Base-by-base conservation (phyloP, 23 tunicate genomes). In the Diplosoma virens region DNA sequence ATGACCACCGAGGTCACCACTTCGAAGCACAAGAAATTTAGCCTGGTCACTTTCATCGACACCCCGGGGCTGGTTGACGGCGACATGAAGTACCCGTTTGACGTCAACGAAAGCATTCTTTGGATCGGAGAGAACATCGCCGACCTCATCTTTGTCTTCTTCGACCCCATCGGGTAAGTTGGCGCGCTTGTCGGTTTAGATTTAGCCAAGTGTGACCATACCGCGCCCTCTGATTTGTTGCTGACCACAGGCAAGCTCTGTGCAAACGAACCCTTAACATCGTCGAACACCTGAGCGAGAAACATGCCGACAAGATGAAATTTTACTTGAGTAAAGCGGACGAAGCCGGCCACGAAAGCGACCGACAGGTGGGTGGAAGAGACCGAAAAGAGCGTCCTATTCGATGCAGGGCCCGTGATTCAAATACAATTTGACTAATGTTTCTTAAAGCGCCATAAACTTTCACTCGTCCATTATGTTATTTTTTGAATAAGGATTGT, bases 81-180 rank as follows among this genome's bases (percentile, higher is more conserved):
- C 0, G 98, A 93, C 74, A 93, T 93, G 98, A 93, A 93, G 58
- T 93, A 93, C 73, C 98, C 98, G 20, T 93, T 93, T 33, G 94
- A 93, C 73, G 98, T 93, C 0, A 93, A 93, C 84, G 52, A 93
- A 46, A 66, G 95, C 32, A 93, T 93, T 27, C 45, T 82, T 37
- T 93, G 98, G 98, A 33, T 86, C 31, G 98, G 93, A 5, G 79
- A 90, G 36, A 85, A 93, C 55, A 93, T 93, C 22, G 98, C 93
- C 6, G 98, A 93, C 53, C 59, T 87, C 0, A 73, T 93, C 3
- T 86, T 93, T 58, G 98, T 93, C 2, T 93, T 93, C 52, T 93
- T 93, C 66, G 98, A 93, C 64, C 98, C 98, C 11, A 93, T 93
- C 30, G 98, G 98, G 84, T 90, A 73, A 82, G 98, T n/a, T n/a